Percentiles rank a stretch among this genome's conserved stretches.
These are phyloP conservation scores for Equus quagga DNA, from an alignment of 2,113 vertebrate genomes.

Conservation along the genomic window DNA sequence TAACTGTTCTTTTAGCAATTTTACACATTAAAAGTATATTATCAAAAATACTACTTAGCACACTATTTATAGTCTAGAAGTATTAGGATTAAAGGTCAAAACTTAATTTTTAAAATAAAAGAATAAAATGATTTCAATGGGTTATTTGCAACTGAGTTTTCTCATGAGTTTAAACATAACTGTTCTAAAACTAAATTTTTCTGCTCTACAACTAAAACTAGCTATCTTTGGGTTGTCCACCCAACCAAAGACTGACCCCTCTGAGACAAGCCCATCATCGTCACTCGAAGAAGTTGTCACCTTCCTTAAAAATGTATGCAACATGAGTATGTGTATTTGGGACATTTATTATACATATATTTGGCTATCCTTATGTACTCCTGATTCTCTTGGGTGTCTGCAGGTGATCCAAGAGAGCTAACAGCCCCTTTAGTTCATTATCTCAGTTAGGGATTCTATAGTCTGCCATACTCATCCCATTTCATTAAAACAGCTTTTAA, in stretches of 20 bases:
- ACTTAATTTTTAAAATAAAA: neutral
- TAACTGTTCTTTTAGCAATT: neutral
- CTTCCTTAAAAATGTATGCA: neutral
- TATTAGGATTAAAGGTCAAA: neutral
- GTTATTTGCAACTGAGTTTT: neutral
- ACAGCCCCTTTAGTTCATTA: neutral
- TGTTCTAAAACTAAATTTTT: neutral
- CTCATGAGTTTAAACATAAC: neutral
- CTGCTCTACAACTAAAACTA: neutral
- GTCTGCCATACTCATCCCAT: neutral
- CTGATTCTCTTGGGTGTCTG: neutral
- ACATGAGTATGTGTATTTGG: neutral
- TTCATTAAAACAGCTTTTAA: constrained; percentile 38
- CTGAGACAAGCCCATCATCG: neutral
- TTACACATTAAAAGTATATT: neutral
- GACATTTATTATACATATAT: neutral
- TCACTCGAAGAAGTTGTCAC: neutral
- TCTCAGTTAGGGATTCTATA: neutral
- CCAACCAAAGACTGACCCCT: neutral
- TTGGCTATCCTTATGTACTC: no score
- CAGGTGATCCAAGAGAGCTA: neutral
- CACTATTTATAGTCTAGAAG: neutral
- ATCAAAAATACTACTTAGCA: neutral
- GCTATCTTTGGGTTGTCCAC: neutral
- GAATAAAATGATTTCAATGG: neutral